These are phyloP conservation scores for Lochmaea capreae DNA, from an alignment of 2,888 invertebrate genomes.

Conservation along the genomic window DNA sequence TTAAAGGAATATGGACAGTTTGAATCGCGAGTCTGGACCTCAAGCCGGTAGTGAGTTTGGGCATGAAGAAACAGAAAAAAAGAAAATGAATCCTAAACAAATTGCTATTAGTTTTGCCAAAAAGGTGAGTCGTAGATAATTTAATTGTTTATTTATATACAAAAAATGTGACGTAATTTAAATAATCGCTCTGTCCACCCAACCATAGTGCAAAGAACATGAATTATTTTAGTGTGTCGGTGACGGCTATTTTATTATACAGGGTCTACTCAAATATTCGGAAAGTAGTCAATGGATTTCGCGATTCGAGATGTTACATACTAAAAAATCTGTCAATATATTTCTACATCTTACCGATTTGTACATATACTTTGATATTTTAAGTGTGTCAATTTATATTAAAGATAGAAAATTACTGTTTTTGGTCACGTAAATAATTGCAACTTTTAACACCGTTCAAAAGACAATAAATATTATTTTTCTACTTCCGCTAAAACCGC, in stretches of 20 bases:
- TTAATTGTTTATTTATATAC: constrained; percentile 1
- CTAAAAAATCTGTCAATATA: too few relatives aligned
- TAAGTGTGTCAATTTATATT: too few relatives aligned
- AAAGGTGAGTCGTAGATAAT: constrained; percentile 25
- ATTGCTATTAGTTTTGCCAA: constrained; percentile 29
- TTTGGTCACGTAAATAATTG: too few relatives aligned
- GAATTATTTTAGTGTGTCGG: background rate
- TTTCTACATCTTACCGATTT: too few relatives aligned
- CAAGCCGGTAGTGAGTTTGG: background rate
- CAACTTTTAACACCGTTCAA: too few relatives aligned
- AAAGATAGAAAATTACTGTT: too few relatives aligned
- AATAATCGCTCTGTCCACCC: background rate
- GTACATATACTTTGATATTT: too few relatives aligned
- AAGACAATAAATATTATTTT: too few relatives aligned
- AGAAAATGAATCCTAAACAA: constrained; percentile 26
- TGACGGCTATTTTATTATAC: background rate
- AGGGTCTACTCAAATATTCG: background rate
- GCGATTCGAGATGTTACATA: too few relatives aligned
- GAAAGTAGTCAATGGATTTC: background rate
- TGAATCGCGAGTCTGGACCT: background rate
- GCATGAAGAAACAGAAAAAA: constrained; percentile 21
- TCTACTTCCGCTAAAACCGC: too few relatives aligned
- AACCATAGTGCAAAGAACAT: background rate
- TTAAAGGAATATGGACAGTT: constrained; percentile 38
- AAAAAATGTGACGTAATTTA: background rate